Evolutionary conservation across 2,113 vertebrate genomes (phyloP).

Genomic region (Strigops habroptila): DNA sequence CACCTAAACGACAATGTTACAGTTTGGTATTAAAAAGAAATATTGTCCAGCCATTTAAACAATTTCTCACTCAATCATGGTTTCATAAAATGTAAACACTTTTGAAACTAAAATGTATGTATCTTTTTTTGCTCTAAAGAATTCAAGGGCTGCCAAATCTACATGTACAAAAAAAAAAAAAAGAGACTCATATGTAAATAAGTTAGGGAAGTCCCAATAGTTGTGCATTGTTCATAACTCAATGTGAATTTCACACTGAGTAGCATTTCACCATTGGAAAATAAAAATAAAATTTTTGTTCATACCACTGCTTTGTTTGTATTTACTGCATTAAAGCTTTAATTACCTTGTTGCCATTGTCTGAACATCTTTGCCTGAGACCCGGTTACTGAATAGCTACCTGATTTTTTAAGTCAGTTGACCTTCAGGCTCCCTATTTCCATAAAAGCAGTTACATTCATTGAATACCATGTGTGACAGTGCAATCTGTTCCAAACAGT

Average conservation of each 20-base stretch:
- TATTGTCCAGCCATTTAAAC: constrained; percentile 46
- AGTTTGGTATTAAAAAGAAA: constrained; percentile 57
- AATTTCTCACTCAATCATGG: constrained; percentile 47
- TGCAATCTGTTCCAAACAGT: not conserved
- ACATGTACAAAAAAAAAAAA: constrained; percentile 29
- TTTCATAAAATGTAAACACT: constrained; percentile 65
- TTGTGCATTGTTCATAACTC: constrained; percentile 70
- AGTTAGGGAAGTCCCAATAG: constrained; percentile 65
- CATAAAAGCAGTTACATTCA: not conserved
- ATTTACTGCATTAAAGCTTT: constrained; percentile 56
- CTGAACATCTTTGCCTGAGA: not conserved
- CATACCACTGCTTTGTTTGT: constrained; percentile 64
- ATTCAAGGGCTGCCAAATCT: constrained; percentile 69
- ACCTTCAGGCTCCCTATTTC: not conserved
- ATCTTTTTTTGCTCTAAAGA: constrained; percentile 61
- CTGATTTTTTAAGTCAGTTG: not conserved
- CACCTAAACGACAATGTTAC: constrained; percentile 27
- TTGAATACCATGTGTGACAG: not conserved
- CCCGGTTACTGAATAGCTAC: not conserved
- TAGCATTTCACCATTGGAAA: constrained; percentile 72
- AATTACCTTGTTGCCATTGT: not conserved
- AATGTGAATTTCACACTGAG: constrained; percentile 74
- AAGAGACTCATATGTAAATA: constrained; percentile 63
- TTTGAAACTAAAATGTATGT: constrained; percentile 52
- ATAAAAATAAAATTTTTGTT: constrained; percentile 75